phyloP scores from a whole-genome alignment of 1,140 invertebrate genomes.

The Listronotus oregonensis region DNA sequence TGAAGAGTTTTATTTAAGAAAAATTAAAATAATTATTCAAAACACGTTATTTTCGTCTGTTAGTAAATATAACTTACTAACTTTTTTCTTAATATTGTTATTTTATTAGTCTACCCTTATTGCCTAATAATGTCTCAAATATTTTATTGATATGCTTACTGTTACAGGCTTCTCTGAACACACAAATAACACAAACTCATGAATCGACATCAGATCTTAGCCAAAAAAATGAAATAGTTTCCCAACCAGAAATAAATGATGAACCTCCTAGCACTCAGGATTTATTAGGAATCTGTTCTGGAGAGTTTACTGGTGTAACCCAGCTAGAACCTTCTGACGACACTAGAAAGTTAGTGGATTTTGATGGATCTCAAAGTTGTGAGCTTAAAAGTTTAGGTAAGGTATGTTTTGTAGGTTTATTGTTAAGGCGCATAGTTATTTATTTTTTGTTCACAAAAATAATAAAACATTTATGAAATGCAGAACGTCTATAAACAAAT shows the following conservation, averaged over 20 bases:
- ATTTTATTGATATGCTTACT: background rate
- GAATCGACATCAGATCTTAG: constrained; percentile 3
- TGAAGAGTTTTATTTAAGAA: too few species aligned
- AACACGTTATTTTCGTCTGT: too few species aligned
- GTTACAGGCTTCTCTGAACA: background rate
- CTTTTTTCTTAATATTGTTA: too few species aligned
- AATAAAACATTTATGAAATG: too few species aligned
- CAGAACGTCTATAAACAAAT: too few species aligned
- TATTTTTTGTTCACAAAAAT: too few species aligned
- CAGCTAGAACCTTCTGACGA: constrained; percentile 18
- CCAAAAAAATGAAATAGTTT: background rate
- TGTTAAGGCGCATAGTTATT: too few species aligned
- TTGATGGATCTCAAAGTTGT: constrained; percentile 18
- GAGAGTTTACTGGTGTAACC: constrained; percentile 46
- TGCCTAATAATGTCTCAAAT: too few species aligned
- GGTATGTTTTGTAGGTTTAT: background rate
- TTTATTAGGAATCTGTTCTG: constrained; percentile 51
- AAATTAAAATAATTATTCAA: too few species aligned
- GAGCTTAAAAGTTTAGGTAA: constrained; percentile 43
- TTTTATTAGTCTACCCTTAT: too few species aligned
- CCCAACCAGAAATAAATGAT: constrained; percentile 15
- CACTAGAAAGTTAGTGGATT: constrained; percentile 3
- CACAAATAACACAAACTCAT: background rate
- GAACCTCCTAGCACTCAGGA: constrained; percentile 46
- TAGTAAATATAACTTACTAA: too few species aligned